These are phyloP conservation scores for Drosophila equinoxialis DNA, from an alignment of 1,140 invertebrate genomes.

Conservation along the genomic window DNA sequence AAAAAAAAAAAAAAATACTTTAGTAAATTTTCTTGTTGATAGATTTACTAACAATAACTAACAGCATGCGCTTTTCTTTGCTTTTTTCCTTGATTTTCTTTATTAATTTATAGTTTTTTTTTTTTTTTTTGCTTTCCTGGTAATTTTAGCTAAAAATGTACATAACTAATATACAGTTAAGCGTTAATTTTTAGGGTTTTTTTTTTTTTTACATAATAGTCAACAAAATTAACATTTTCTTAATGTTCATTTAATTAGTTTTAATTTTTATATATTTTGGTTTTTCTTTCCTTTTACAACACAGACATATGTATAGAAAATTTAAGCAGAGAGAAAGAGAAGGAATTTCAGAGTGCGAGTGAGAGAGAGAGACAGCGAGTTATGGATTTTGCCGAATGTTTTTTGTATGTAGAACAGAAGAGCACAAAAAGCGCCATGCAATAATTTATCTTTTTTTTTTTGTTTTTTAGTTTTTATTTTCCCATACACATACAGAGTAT, in stretches of 20 bases:
- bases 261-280: conserved; percentile 16
- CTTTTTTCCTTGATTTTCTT: conserved; percentile 34
- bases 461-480: neutral
- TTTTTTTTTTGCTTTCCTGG: conserved; percentile 31
- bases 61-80: conserved; percentile 63
- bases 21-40: conserved; percentile 36
- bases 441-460: conserved; percentile 20
- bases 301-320: conserved; percentile 47
- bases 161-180: conserved; percentile 78
- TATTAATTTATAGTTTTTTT: neutral
- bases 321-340: conserved; percentile 51
- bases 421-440: conserved; percentile 40
- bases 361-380: conserved; percentile 21
- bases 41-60: conserved; percentile 72
- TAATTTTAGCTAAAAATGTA: conserved; percentile 67
- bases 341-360: neutral
- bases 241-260: conserved; percentile 45
- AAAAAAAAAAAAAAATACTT: neutral
- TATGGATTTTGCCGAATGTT: conserved; percentile 8
- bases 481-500: neutral
- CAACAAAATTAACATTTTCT: conserved; percentile 72
- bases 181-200: conserved; percentile 53
- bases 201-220: conserved; percentile 71
- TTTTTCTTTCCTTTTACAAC: conserved; percentile 34
- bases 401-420: conserved; percentile 25